Evolutionary conservation across 2,113 vertebrate genomes (phyloP), one percentile per base, ranked within the genome.

Genomic region (Trichechus manatus): DNA sequence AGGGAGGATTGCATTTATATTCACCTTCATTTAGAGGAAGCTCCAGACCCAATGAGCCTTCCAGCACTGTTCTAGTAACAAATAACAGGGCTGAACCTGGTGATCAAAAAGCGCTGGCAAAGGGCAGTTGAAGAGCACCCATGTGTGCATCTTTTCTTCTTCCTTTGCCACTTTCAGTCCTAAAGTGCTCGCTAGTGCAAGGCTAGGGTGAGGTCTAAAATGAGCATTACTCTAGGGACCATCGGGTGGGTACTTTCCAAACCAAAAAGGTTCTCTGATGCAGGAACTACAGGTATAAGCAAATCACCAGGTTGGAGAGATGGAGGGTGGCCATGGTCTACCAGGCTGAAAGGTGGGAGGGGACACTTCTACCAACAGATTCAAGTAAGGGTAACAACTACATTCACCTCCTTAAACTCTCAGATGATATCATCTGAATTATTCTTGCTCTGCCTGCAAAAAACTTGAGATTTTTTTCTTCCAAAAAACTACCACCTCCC

Each of bases 401-500:
- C 5, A 44, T 31, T 81, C 19, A 36, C 13, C 10, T 42, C 39
- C 63, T 84, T 27, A 36, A 61, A 47, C 56, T 59, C 20, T 36
- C 23, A 42, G 9, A 53, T 10, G 47, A 36, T 20, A 50, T 6
- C 4, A 0, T 31, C 33, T 14, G 0, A 5, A 20, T 10, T 14
- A 23, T 31, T 53, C n/a, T 90, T 17, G 77, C 11, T 59, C 14
- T 59, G 36, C 19, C 53, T 85, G 6, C 9, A 29, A 27, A 83
- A 59, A 1, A 14, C 29, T 25, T 25, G 1, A 5, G 53, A 47
- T 47, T 56, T 56, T 85, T 23, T 50, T 42, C 14, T 91, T 39
- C 1, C 70, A 36, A 15, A 70, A 78, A n/a, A n/a, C 14, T 70
- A 33, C 20, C 68, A 6, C 13, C 89, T 53, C 44, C 25, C 3